phyloP scores from a whole-genome alignment of 2,888 invertebrate genomes.

The Erebia palarica region DNA sequence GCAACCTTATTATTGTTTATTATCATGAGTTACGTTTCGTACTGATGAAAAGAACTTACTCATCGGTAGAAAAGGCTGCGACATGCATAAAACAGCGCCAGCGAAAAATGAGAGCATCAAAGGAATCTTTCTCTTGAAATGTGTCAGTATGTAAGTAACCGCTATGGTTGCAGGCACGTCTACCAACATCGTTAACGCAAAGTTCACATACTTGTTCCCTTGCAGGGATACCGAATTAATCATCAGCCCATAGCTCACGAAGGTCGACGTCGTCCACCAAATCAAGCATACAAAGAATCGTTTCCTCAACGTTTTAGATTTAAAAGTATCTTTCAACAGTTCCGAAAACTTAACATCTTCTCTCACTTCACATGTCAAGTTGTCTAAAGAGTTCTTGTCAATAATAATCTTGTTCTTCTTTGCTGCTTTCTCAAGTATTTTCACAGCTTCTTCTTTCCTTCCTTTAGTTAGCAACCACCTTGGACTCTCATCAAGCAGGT shows the following conservation, averaged over 20 bases:
- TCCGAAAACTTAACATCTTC: conserved; percentile 50
- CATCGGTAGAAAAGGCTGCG: conserved; percentile 74
- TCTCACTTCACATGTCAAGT: conserved; percentile 51
- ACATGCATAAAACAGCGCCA: conserved; percentile 82
- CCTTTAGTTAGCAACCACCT: conserved; percentile 90
- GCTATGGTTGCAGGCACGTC: conserved; percentile 83
- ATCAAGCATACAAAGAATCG: conserved; percentile 66
- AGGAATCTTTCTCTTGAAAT: conserved; percentile 80
- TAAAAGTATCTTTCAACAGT: conserved; percentile 60
- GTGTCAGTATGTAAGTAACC: conserved; percentile 79
- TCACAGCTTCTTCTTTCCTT: conserved; percentile 83
- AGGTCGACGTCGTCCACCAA: conserved; percentile 85
- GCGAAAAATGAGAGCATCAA: conserved; percentile 78
- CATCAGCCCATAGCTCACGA: conserved; percentile 90
- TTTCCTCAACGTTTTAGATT: conserved; percentile 56
- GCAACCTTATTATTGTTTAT: too few species aligned
- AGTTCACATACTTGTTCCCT: conserved; percentile 90
- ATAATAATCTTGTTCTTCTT: conserved; percentile 63
- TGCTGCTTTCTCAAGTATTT: conserved; percentile 84
- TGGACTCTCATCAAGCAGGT: conserved; percentile 88
- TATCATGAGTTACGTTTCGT: neutral
- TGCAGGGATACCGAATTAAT: conserved; percentile 88
- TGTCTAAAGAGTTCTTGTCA: conserved; percentile 55
- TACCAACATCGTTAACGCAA: conserved; percentile 81
- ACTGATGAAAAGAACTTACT: conserved; percentile 15